These are phyloP conservation scores for Arothron firmamentum DNA, from an alignment of 2,113 vertebrate genomes.

Conservation along the genomic window DNA sequence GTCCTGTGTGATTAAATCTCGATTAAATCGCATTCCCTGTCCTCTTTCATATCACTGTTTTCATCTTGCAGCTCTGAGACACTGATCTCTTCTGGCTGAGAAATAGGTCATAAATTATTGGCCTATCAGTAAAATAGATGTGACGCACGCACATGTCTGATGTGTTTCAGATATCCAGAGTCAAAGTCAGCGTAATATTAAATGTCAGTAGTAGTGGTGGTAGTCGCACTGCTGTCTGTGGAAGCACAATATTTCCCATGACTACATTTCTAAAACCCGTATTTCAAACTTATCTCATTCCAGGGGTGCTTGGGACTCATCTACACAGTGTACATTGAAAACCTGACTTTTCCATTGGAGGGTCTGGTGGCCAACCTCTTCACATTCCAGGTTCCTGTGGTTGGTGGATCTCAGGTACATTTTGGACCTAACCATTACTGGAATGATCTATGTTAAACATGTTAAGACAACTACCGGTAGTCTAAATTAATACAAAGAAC, in stretches of 20 bases:
- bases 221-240: background rate
- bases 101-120: slow-evolving; percentile 14
- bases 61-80: slow-evolving; percentile 31
- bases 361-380: slow-evolving; percentile 89
- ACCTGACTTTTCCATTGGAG: slow-evolving; percentile 87
- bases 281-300: slow-evolving; percentile 25
- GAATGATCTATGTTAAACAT: no score
- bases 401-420: slow-evolving; percentile 93
- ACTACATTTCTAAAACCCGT: background rate
- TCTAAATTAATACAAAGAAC: no score
- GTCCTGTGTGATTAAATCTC: slow-evolving; percentile 42
- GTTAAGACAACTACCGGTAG: no score
- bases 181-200: no score
- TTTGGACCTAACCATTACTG: background rate
- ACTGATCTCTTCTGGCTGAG: slow-evolving; percentile 30
- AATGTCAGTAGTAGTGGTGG: background rate
- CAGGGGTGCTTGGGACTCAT: slow-evolving; percentile 95
- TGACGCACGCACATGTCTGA: slow-evolving; percentile 3
- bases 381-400: slow-evolving; percentile 86
- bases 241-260: background rate
- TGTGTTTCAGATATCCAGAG: slow-evolving; percentile 8
- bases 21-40: slow-evolving; percentile 42
- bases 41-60: slow-evolving; percentile 29
- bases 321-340: slow-evolving; percentile 93
- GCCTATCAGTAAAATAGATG: slow-evolving; percentile 14